Evolutionary conservation across 2,113 vertebrate genomes (phyloP).

Genomic region (Chaenogobius annularis): DNA sequence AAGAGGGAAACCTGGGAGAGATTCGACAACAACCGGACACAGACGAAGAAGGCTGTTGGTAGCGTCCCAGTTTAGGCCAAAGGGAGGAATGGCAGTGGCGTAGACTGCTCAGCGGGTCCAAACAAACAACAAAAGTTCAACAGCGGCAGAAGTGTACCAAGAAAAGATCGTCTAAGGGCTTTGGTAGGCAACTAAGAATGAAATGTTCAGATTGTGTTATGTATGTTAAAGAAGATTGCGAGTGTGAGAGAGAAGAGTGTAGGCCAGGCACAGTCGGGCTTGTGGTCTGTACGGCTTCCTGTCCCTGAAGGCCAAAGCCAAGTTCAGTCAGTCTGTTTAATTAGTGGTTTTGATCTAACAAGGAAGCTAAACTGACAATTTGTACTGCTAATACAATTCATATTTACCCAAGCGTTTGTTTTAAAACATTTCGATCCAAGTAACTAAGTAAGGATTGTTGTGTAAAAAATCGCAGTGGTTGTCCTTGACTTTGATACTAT

Average conservation of each 20-base stretch:
- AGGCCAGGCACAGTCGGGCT: conserved; percentile 52
- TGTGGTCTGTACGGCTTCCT: conserved; percentile 40
- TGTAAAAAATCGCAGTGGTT: not conserved
- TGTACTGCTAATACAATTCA: not conserved
- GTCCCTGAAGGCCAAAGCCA: conserved; percentile 46
- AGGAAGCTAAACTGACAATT: conserved; percentile 11
- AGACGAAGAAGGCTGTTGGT: conserved; percentile 40
- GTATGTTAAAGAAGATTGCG: conserved; percentile 45
- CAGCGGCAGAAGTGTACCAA: conserved; percentile 36
- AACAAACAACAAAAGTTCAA: conserved; percentile 54
- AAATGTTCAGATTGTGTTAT: conserved; percentile 46
- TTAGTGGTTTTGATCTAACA: conserved; percentile 24
- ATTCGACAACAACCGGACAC: conserved; percentile 34
- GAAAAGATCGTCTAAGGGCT: conserved; percentile 43
- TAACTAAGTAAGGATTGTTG: not conserved
- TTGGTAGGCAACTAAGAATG: conserved; percentile 59
- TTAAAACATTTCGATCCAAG: not conserved
- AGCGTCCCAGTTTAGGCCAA: conserved; percentile 37
- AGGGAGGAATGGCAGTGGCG: conserved; percentile 35
- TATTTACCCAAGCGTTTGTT: not conserved
- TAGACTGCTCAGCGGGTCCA: conserved; percentile 34
- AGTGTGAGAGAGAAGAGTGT: not conserved
- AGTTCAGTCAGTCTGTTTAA: conserved; percentile 35
- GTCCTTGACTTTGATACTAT: not conserved
- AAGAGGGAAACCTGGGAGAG: conserved; percentile 40